Base-by-base conservation (phyloP, 2,888 invertebrate genomes). In the Panopea generosa region DNA sequence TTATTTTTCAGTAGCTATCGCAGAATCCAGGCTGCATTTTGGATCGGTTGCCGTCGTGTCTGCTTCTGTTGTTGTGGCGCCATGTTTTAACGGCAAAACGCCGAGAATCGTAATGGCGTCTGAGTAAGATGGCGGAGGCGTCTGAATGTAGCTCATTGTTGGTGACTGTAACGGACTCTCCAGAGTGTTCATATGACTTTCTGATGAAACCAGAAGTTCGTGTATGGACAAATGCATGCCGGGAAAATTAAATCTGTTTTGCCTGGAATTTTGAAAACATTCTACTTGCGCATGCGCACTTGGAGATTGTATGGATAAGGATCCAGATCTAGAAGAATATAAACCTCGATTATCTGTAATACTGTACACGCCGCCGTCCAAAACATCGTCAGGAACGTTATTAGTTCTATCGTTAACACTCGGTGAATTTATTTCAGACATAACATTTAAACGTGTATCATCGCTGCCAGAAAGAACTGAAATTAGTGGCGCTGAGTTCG, bases 211-310 rank as follows among this genome's bases (percentile, higher is more conserved):
- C 40, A 79, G 57, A 45, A 74, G 29, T 9, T 80, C 80, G 59
- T 72, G 63, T 43, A 81, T 67, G 0, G 80, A 77, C 29, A 81
- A 45, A 63, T 81, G 80, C 73, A 81, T 70, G 22, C 73, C 67
- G 0, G 80, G 76, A 53, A 76, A 62, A 14, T 45, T 6, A 16
- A 65, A 52, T 26, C 57, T 26, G 9, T 57, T 56, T 33, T 33
- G 33, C 11, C 33, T 33, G 11, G 33, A 33, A n/a, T n/a, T n/a
- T 11, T 33, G 33, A 33, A 7, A 11, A 33, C 33, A 33, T 4
- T 33, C 11, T n/a, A n/a, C n/a, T 11, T 33, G 33, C 33, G 11
- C 4, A 7, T 33, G 33, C 11, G 33, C 4, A 33, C 6, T 33
- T 33, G 33, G 11, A 4, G 33, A 33, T 33, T 33, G 33, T 33